Conservation (phyloP, 2,113 vertebrate species). For the Megaptera novaeangliae region DNA sequence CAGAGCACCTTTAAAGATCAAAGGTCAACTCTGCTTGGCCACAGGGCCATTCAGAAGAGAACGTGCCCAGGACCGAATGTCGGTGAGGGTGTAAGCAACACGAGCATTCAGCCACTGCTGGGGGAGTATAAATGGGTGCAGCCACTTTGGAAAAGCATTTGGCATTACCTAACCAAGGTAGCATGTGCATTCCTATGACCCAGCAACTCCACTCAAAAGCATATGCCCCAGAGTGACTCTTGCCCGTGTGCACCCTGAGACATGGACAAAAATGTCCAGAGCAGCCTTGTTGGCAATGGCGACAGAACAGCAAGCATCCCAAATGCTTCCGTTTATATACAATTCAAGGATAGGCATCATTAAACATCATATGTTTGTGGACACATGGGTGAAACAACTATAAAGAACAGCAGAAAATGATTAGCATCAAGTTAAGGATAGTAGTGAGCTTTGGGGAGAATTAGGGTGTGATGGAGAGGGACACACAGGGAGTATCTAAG, state of each 20-base stretch:
- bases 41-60: background rate
- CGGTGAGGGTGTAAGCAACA: background rate
- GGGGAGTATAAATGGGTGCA: rapidly evolving
- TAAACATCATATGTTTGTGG: background rate
- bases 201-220: too few species aligned
- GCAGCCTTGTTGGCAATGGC: background rate
- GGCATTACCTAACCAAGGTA: background rate
- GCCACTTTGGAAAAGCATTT: background rate
- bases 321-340: rapidly evolving
- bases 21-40: background rate
- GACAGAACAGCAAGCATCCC: background rate
- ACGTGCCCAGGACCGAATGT: background rate
- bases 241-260: background rate
- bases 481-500: background rate
- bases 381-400: background rate
- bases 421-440: background rate
- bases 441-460: background rate
- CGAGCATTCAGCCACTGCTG: rapidly evolving
- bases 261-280: background rate
- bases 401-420: background rate
- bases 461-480: background rate
- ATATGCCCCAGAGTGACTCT: background rate
- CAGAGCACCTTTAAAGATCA: background rate
- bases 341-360: background rate
- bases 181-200: rapidly evolving